A percentile compares a stretch with the other conserved stretches of the same genome.
Conservation (phyloP, 2,888 invertebrate species). For the Cryptus viduatorius region DNA sequence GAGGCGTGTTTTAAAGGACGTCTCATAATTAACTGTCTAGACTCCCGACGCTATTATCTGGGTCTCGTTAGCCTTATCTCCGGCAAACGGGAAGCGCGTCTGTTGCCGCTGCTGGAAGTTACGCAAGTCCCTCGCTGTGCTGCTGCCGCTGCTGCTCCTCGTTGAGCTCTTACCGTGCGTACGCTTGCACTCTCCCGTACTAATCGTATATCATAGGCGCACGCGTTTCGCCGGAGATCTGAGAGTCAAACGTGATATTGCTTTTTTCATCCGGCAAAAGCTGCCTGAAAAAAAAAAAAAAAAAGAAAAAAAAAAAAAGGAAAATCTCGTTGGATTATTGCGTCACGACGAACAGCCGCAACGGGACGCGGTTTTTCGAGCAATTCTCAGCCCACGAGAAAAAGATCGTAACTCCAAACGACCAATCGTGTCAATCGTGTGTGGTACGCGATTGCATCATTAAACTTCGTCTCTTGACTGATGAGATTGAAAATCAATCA, state of each 20-base stretch:
- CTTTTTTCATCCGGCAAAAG: not conserved
- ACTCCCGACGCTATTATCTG: constrained; percentile 83
- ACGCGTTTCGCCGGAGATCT: constrained; percentile 4
- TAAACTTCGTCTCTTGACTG: not conserved
- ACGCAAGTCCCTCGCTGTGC: constrained; percentile 66
- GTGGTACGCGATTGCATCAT: constrained; percentile 3
- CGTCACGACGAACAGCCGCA: not conserved
- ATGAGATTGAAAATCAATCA: constrained; percentile 46
- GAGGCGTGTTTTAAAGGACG: constrained; percentile 78
- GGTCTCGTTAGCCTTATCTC: constrained; percentile 83
- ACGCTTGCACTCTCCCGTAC: not conserved
- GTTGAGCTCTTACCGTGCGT: not conserved
- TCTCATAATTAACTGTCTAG: constrained; percentile 83
- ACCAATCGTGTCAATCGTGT: constrained; percentile 13
- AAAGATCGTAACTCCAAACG: not conserved
- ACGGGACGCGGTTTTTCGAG: not conserved
- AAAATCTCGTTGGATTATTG: not conserved
- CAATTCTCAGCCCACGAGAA: too few species aligned
- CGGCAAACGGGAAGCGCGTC: constrained; percentile 80
- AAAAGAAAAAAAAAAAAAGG: not conserved
- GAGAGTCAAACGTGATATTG: not conserved
- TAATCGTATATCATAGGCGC: not conserved
- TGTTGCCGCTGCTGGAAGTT: constrained; percentile 65
- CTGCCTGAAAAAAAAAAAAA: not conserved
- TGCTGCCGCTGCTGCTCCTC: constrained; percentile 38